phyloP scores from a whole-genome alignment of 2,113 vertebrate species.

The Tamias sibiricus region DNA sequence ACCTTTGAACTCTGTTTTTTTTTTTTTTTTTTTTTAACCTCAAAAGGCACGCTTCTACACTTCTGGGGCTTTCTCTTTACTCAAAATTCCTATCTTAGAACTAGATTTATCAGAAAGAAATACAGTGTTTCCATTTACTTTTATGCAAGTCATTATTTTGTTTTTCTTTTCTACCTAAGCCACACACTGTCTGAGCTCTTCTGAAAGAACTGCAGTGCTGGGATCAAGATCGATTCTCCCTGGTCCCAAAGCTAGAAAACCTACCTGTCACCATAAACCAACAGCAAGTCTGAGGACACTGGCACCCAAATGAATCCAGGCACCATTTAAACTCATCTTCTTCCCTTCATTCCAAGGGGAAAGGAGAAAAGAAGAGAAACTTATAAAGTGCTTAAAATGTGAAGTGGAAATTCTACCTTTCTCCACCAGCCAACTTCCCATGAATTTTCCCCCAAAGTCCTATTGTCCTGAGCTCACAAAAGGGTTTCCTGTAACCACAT shows the following conservation, averaged over 20 bases:
- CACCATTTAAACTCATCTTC: background rate
- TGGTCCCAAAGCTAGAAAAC: background rate
- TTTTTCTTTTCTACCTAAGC: background rate
- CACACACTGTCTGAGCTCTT: background rate
- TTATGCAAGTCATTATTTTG: conserved; percentile 1
- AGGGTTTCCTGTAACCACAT: background rate
- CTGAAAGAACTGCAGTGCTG: background rate
- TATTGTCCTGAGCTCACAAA: background rate
- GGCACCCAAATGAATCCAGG: background rate
- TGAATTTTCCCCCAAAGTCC: background rate
- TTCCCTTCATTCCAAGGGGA: background rate
- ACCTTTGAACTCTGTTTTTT: conserved; percentile 52
- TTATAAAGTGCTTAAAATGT: background rate
- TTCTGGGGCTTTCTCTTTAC: background rate
- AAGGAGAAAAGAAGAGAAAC: background rate
- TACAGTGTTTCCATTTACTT: background rate
- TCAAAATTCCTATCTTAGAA: conserved; percentile 21
- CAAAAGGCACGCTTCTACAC: conserved; percentile 51
- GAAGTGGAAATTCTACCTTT: background rate
- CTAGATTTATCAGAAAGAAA: conserved; percentile 40
- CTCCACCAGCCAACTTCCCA: no score
- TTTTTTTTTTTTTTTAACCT: background rate
- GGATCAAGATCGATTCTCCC: background rate
- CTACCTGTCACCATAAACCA: background rate
- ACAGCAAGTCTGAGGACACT: background rate